Evolutionary conservation across 1,140 invertebrate species (phyloP), one percentile per base, ranked within the genome.

Genomic region (Theocolax elegans): DNA sequence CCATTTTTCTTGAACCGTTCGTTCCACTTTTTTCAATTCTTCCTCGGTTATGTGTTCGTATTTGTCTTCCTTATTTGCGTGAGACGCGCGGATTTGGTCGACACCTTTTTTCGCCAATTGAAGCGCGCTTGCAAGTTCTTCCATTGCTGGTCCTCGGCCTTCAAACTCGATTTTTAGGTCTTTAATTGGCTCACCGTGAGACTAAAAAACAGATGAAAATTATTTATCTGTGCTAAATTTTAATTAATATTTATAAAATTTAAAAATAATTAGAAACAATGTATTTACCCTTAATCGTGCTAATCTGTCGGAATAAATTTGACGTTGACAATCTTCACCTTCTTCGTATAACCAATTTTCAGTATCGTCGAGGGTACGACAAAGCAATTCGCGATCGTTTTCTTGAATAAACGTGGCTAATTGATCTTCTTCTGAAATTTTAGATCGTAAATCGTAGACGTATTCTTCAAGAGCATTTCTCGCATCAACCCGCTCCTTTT

Each of bases 381-480:
- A 89, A 63, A 98, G 90, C 0, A 85, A 75, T 56, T 89, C 87
- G 72, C 92, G 88, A 67, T 95, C 92, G 7, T 86, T 79, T 67
- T 95, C 92, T 3, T 90, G 87, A 2, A 97, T 89, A 79, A 91
- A 99, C 8, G 90, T 87, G 64, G 92, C 91, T 23, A 96, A 87
- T 25, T 92, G 88, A 65, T 92, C 93, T 19, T 92, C 92, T 65
- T 91, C 88, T 8, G 85, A 88, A 15, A 97, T 77, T 81, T 97
- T 96, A 25, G 93, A 92, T 63, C 98, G 89, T 80, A 98, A 89
- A 74, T 99, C 97, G 81, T 99, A 99, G 17, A 99, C 95, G 80
- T 98, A 99, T 85, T 99, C 98, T 85, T 99, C 98, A 1, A 99
- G 88, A 4, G 95, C 93, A 86, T 99, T 99, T 77, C 97, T 94